These are phyloP conservation scores for Sminthurinus signatus DNA, from an alignment of 1,140 invertebrate genomes.

Conservation along the genomic window DNA sequence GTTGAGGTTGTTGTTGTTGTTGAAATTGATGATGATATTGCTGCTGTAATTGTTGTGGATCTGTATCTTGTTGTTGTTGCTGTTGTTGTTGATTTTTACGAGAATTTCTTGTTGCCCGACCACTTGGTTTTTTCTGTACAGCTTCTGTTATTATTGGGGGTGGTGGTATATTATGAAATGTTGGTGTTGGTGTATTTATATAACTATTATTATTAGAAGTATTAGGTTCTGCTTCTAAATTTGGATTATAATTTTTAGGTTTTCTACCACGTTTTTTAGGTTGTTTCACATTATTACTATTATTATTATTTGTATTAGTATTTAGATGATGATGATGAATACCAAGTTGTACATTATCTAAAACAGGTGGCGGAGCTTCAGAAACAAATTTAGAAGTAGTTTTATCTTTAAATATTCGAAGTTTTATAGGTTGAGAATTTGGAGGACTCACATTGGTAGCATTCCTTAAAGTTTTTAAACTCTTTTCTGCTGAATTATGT, in stretches of 20 bases:
- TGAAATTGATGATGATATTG: background rate
- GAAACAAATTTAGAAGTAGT: constrained; percentile 53
- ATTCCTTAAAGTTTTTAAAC: constrained; percentile 15
- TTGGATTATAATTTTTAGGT: constrained; percentile 9
- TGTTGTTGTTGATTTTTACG: constrained; percentile 7
- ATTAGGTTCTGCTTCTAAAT: too few species aligned
- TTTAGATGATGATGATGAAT: background rate
- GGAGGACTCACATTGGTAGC: constrained; percentile 15
- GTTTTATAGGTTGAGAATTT: constrained; percentile 58
- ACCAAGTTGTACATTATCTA: background rate
- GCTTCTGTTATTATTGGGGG: too few species aligned
- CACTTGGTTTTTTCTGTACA: constrained; percentile 8
- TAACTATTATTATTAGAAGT: background rate
- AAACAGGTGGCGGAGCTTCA: constrained; percentile 22
- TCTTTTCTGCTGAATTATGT: constrained; percentile 18
- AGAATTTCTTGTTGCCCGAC: constrained; percentile 33
- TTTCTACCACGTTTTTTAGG: constrained; percentile 29
- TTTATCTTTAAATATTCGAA: constrained; percentile 56
- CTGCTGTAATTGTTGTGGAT: constrained; percentile 15
- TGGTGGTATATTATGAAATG: constrained; percentile 6
- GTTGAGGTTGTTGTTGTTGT: background rate
- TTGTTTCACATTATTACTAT: constrained; percentile 11
- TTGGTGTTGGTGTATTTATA: too few species aligned
- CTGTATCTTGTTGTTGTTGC: constrained; percentile 5
- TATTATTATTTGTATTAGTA: constrained; percentile 8